phyloP scores from a whole-genome alignment of 2,113 vertebrate species.

The Megaceryle torquata region DNA sequence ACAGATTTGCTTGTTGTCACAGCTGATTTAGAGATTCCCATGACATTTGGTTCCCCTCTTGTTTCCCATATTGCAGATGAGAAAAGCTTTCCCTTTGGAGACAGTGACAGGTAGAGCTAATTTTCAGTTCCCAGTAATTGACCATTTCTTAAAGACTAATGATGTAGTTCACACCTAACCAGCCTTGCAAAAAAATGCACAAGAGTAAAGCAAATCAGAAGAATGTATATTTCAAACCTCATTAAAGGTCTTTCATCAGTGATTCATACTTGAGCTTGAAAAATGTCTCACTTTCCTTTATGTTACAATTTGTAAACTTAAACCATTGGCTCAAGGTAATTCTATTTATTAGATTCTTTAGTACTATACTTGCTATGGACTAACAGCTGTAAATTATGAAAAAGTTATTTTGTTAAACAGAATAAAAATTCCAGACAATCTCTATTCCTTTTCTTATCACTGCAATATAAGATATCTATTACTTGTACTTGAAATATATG shows the following conservation, averaged over 20 bases:
- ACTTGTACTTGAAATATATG: background rate
- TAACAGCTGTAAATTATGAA: background rate
- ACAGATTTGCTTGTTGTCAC: constrained; percentile 30
- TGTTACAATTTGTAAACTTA: constrained; percentile 11
- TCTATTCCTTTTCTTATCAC: background rate
- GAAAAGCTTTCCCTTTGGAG: constrained; percentile 41
- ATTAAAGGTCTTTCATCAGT: constrained; percentile 25
- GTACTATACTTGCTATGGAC: background rate
- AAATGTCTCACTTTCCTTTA: background rate
- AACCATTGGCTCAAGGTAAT: background rate
- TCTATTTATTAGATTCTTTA: background rate
- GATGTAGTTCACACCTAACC: constrained; percentile 48
- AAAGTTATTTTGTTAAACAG: background rate
- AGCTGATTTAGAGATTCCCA: constrained; percentile 36
- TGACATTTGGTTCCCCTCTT: background rate
- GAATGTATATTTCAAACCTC: constrained; percentile 37
- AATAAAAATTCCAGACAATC: background rate
- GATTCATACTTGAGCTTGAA: constrained; percentile 17
- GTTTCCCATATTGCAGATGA: constrained; percentile 7
- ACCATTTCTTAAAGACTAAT: constrained; percentile 64
- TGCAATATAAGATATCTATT: background rate
- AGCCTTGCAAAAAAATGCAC: constrained; percentile 28
- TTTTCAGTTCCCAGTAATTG: constrained; percentile 58
- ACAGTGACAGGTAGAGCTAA: constrained; percentile 52
- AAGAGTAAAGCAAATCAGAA: constrained; percentile 30